A percentile compares a stretch with the other conserved stretches of the same genome.
Conservation (phyloP, 2,888 invertebrate genomes). For the Oscheius myriophilus region DNA sequence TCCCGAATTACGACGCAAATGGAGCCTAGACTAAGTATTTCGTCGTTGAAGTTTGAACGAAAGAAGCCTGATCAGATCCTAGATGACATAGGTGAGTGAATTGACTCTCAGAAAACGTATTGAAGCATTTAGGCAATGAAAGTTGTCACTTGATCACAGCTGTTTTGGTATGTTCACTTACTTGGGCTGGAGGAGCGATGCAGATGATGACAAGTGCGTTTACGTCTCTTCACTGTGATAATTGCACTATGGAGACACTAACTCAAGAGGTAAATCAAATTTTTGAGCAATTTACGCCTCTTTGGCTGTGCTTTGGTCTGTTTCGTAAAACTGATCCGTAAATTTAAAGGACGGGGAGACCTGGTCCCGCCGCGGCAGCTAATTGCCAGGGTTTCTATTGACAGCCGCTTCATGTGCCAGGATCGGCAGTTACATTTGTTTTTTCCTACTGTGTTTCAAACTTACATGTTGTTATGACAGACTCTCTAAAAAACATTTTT, state of each 20-base stretch:
- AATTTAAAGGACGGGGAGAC: no score
- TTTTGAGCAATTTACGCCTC: no score
- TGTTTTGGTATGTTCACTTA: conserved; percentile 14
- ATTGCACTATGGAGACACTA: conserved; percentile 31
- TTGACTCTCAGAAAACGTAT: background rate
- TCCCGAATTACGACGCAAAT: background rate
- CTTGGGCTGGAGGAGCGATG: conserved; percentile 25
- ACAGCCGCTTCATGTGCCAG: no score
- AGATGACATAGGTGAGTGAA: conserved; percentile 18
- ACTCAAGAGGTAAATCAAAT: conserved; percentile 22
- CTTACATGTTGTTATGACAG: no score
- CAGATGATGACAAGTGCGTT: conserved; percentile 30
- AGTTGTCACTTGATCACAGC: conserved; percentile 15
- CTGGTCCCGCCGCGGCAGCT: no score
- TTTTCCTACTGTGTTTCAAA: no score
- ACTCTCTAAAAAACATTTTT: background rate
- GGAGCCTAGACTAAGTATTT: conserved; percentile 19
- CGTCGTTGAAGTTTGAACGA: conserved; percentile 9
- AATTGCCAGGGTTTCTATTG: no score
- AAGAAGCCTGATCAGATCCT: conserved; percentile 21
- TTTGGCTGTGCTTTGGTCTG: no score
- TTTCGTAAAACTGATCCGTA: no score
- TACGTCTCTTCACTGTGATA: conserved; percentile 14
- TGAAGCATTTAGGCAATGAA: background rate
- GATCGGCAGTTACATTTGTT: no score